Evolutionary conservation across 2,888 invertebrate species (phyloP).

Genomic region (Timandra comae): DNA sequence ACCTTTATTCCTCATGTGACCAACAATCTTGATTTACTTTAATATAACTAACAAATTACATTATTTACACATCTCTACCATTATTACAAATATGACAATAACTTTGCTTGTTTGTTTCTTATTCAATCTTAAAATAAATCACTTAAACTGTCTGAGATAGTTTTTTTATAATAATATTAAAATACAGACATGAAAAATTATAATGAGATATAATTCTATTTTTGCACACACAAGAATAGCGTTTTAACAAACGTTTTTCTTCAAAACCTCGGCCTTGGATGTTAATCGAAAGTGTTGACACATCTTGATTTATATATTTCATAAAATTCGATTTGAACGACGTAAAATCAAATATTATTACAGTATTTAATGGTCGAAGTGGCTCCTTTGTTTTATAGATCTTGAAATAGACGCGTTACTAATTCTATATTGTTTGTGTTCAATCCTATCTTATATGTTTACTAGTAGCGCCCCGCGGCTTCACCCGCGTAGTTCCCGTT

Average conservation of each 20-base stretch:
- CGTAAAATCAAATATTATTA: conserved; percentile 60
- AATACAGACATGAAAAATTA: conserved; percentile 62
- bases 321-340: conserved; percentile 52
- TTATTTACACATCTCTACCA: too few relatives aligned
- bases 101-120: too few relatives aligned
- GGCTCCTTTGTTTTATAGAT: conserved; percentile 52
- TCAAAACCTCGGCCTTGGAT: conserved; percentile 47
- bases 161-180: too few relatives aligned
- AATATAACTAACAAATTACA: too few relatives aligned
- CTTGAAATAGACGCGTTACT: conserved; percentile 40
- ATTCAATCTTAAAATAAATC: too few relatives aligned
- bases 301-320: conserved; percentile 60
- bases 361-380: conserved; percentile 49
- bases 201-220: conserved; percentile 67
- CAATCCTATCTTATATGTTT: too few relatives aligned
- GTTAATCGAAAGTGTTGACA: conserved; percentile 73
- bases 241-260: conserved; percentile 40
- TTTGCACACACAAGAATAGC: conserved; percentile 65
- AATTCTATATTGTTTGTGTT: conserved; percentile 19
- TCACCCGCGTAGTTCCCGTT: too few relatives aligned
- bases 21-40: too few relatives aligned
- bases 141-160: too few relatives aligned
- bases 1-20: too few relatives aligned
- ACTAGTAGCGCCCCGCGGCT: too few relatives aligned
- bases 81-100: too few relatives aligned